phyloP scores from a whole-genome alignment of 2,797 vertebrate genomes.

The Botia almorhae region DNA sequence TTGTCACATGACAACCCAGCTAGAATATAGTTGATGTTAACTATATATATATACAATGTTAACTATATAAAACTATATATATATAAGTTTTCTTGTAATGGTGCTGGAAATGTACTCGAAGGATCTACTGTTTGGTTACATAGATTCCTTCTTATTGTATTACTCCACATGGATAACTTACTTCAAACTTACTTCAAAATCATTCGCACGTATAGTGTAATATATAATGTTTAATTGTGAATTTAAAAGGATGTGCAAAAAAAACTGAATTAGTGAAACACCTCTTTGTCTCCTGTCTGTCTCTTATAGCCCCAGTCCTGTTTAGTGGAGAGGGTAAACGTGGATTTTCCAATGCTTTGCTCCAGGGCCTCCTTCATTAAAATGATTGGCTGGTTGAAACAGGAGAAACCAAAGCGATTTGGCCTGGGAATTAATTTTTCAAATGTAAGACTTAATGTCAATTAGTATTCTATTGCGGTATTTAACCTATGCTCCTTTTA shows the following conservation, averaged over 20 bases:
- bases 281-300: not conserved
- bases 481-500: conserved; percentile 61
- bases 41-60: too few species aligned
- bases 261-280: not conserved
- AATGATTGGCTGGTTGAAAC: conserved; percentile 66
- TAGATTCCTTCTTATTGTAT: too few species aligned
- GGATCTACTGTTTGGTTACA: too few species aligned
- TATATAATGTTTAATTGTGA: not conserved
- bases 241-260: not conserved
- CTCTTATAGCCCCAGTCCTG: conserved; percentile 24
- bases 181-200: conserved; percentile 29
- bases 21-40: not conserved
- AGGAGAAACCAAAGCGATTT: conserved; percentile 71
- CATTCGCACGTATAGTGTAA: not conserved
- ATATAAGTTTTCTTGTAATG: too few species aligned
- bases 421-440: conserved; percentile 64
- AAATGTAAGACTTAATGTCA: conserved; percentile 67
- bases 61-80: too few species aligned
- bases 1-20: not conserved
- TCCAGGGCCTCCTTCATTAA: conserved; percentile 59
- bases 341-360: conserved; percentile 49
- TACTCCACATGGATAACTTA: conserved; percentile 26
- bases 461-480: conserved; percentile 66
- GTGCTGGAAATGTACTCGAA: not conserved
- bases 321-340: conserved; percentile 41